Evolutionary conservation across 2,113 vertebrate species (phyloP), one percentile per base, ranked within the genome.

Genomic region (Climacteris rufus): DNA sequence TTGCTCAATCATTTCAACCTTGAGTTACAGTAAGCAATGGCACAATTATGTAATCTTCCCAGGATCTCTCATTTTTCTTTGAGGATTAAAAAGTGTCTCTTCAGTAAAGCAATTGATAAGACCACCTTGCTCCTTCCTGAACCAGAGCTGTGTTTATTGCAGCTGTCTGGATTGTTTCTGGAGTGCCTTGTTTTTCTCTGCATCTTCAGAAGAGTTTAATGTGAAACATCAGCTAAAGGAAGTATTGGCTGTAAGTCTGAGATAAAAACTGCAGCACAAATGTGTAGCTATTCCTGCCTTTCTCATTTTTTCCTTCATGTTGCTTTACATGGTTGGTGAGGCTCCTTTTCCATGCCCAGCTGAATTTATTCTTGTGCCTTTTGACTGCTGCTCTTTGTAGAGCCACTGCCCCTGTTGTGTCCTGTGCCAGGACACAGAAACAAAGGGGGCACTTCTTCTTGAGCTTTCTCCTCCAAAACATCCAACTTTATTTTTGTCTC

Each of bases 1-100:
- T 89, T 97, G 88, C 93, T 83, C 80, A 90, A 68, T 53, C 64
- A 9, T 83, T 74, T 44, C 10, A 81, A 35, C 75, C 82, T 93
- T 74, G 54, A 76, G 53, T 88, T 82, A 68, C 76, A 86, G 31
- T 37, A 45, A 74, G 79, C 82, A 81, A 3, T 70, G 92, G 64
- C 83, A 87, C 79, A 60, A 27, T 96, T 82, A 74, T 57, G 27
- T 74, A 54, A 79, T 81, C 49, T 56, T 44, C 47, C 21, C 35
- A 39, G 33, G 44, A 60, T 65, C 71, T 88, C 42, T 16, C 42
- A 50, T 76, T 82, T 45, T 81, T 44, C 50, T 71, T 25, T n/a
- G 56, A 64, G 83, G 28, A 70, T 85, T 85, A 28, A 61, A 40
- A 93, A 40, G 24, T 40, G 25, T 39, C 8, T 79, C 22, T 83